Evolutionary conservation across 2,888 invertebrate genomes (phyloP), one percentile per base, ranked within the genome.

Genomic region (Trissoscelio sp.): DNA sequence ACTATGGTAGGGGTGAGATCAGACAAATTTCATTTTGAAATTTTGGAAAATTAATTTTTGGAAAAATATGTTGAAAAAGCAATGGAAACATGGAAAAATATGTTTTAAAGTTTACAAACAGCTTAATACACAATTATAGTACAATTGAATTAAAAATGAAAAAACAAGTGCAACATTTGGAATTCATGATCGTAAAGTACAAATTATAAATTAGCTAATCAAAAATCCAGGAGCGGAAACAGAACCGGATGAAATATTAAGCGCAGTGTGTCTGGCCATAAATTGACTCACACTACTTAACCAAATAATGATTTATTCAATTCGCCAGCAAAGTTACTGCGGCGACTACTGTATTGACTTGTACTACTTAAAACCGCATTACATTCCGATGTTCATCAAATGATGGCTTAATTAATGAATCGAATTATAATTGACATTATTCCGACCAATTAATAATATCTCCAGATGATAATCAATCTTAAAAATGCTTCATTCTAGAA

Each of bases 271-370:
- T 37, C 51, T 16, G 28, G 51, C 51, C 34, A 66, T 18, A 22
- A 14, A 57, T 39, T 57, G 39, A 39, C 57, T 57, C 22, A 12
- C 14, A 11, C 55, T 34, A 34, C 34, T 55, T 34, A 34, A 34
- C 12, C 46, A 28, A 51, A 28, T 5, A 7, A 28, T 28, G 51
- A 51, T 28, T 12, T 28, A 51, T 28, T 51, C 28, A 14, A 9
- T 14, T 51, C n/a, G 6, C 14, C 28, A 14, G 31, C 11, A 64
- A 64, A 48, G 48, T 48, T 62, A 62, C 31, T 6, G 20, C 12
- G 46, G 2, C 14, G 11, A 46, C 46, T 62, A 14, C 28, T 46
- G 28, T 31, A 48, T 46, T 18, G 46, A 44, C 28, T 60, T 2
- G 24, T 18, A 12, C 18, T 58, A 39, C n/a, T 39, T 37, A 37